phyloP scores from a whole-genome alignment of 2,797 vertebrate genomes.

The Meriones psammophilus region DNA sequence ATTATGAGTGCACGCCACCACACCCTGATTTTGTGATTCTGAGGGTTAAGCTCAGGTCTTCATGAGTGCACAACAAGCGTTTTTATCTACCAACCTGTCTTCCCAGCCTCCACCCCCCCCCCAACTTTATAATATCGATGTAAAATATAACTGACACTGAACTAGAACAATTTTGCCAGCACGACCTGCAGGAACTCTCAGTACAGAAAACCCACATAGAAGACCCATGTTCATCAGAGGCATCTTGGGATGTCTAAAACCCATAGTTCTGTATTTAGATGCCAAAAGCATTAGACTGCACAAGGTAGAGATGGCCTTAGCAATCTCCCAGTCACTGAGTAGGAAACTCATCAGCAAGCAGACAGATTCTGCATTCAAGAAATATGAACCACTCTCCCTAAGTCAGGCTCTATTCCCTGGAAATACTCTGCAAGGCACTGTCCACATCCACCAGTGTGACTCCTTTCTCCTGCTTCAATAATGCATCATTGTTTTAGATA shows the following conservation, averaged over 20 bases:
- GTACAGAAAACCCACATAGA: not conserved
- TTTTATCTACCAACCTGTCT: not conserved
- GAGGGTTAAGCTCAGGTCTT: not conserved
- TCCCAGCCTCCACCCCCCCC: not conserved
- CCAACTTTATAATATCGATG: not conserved
- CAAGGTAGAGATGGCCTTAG: not conserved
- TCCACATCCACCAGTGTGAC: not conserved
- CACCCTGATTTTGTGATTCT: not conserved
- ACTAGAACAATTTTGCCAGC: not conserved
- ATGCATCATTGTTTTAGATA: not conserved
- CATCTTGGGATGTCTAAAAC: not conserved
- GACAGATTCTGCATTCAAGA: not conserved
- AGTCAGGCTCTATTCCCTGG: not conserved
- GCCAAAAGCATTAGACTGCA: not conserved
- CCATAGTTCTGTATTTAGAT: not conserved
- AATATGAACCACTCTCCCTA: not conserved
- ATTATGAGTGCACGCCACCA: not conserved
- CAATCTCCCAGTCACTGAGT: not conserved
- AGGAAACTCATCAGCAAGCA: not conserved
- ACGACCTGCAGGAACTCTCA: not conserved
- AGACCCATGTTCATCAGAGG: not conserved
- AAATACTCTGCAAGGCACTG: not conserved
- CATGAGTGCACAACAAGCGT: not conserved
- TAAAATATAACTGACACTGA: not conserved
- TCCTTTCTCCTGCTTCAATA: not conserved